phyloP scores from a whole-genome alignment of 2,888 invertebrate species.

The Andricus curvator region DNA sequence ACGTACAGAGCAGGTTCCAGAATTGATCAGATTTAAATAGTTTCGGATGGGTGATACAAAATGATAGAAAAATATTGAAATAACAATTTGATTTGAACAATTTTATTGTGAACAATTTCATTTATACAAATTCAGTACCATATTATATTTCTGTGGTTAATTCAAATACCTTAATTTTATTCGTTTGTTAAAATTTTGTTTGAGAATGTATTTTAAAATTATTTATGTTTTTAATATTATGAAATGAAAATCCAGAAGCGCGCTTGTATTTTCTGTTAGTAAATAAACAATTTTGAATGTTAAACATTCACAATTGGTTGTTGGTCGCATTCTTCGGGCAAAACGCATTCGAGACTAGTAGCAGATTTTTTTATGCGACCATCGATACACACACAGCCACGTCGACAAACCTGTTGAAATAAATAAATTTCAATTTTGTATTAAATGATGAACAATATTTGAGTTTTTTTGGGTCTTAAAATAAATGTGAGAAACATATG shows the following conservation, averaged over 20 bases:
- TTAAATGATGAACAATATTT: neutral
- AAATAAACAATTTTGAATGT: no score
- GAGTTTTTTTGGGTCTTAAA: no score
- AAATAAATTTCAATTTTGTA: neutral
- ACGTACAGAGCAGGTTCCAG: no score
- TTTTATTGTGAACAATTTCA: neutral
- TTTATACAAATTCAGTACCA: neutral
- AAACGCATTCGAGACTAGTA: neutral
- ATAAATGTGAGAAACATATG: no score
- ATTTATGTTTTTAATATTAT: no score
- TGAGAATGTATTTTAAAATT: no score
- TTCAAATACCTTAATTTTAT: neutral
- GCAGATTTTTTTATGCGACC: constrained; percentile 5
- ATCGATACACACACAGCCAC: neutral
- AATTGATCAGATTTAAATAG: no score
- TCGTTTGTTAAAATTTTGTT: no score
- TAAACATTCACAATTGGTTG: no score
- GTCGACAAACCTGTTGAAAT: neutral
- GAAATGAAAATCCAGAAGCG: no score
- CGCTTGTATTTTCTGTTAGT: no score
- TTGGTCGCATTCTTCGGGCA: neutral
- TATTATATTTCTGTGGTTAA: neutral
- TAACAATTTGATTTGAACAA: neutral
- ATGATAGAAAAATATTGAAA: neutral
- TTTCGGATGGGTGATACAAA: neutral